A percentile compares a stretch with the other conserved stretches of the same genome.
Evolutionary conservation across 92 coral and sea anemone genomes (phyloP).

Genomic region (Plumapathes pennacea): DNA sequence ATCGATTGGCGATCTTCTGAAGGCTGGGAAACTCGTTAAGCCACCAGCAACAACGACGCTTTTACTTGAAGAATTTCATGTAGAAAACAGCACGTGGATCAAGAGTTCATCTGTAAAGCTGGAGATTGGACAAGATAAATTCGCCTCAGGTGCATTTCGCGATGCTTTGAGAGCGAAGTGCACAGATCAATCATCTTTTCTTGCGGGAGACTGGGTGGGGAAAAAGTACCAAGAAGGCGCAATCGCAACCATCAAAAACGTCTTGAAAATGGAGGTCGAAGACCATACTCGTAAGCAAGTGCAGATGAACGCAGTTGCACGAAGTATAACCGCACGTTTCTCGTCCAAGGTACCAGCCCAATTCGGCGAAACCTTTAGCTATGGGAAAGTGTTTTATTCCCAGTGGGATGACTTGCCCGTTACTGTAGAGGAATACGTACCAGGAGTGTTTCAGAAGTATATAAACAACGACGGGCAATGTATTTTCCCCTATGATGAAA

Average conservation of each 20-base stretch:
- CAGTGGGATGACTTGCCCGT: slow-evolving; percentile 23
- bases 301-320: slow-evolving; percentile 57
- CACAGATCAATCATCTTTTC: slow-evolving; percentile 5
- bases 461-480: slow-evolving; percentile 54
- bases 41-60: slow-evolving; percentile 23
- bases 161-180: slow-evolving; percentile 49
- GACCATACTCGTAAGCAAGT: slow-evolving; percentile 62
- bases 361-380: slow-evolving; percentile 50
- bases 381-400: slow-evolving; percentile 47
- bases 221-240: slow-evolving; percentile 47
- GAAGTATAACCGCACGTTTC: slow-evolving; percentile 47
- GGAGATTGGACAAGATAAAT: neutral
- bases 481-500: too few species aligned
- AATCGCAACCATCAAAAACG: slow-evolving; percentile 23
- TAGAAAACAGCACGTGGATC: slow-evolving; percentile 1
- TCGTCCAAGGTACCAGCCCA: slow-evolving; percentile 38
- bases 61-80: slow-evolving; percentile 5
- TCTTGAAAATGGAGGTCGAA: slow-evolving; percentile 25
- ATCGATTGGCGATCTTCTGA: slow-evolving; percentile 31
- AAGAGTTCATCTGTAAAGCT: neutral
- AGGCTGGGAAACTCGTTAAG: slow-evolving; percentile 62
- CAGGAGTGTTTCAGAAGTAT: slow-evolving; percentile 38
- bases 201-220: slow-evolving; percentile 59
- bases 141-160: slow-evolving; percentile 38
- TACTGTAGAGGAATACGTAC: slow-evolving; percentile 39